Base-by-base conservation (phyloP, 2,113 vertebrate genomes). In the Cynopterus brachyotis region DNA sequence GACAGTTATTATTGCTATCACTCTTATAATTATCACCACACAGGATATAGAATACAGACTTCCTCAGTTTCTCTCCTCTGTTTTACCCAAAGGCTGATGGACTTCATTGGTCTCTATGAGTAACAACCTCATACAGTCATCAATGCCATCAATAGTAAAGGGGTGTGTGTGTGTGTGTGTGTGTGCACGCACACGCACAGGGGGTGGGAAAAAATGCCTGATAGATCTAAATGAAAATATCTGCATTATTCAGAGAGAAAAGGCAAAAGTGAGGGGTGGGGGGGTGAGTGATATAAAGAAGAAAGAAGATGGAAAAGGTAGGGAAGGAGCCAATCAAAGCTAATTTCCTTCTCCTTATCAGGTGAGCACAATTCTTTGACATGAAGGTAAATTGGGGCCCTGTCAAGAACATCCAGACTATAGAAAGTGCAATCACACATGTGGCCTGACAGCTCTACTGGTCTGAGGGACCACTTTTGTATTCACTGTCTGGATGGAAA, bases 361-460 rank as follows among this genome's bases (percentile, higher is more conserved):
- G 92, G 85, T 67, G 40, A 97, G 32, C 0, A 0, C 13, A 83
- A 89, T 94, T 85, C 72, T 79, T 93, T 40, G 72, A 59, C 57
- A 84, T 73, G 94, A 94, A 73, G 97, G 66, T 24, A 93, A 94
- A 97, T 0, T 2, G 40, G 66, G 93, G 90, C 93, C 64, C 55
- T 75, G 0, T 13, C 55, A 83, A 97, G 76, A 0, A 55, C 60
- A 55, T 35, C 85, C 64, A 60, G 35, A 73, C 16, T 62, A 69
- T 70, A 87, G 69, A 12, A 11, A 28, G 60, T 1, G 92, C 89
- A 98, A 42, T 0, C 60, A 96, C 66, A 84, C 6, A 42, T 32
- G 8, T 89, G 92, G 96, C 93, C 96, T 93, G 95, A 92, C 85
- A 89, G n/a, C 95, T 72, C 75, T 69, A 76, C 0, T 80, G 96